Evolutionary conservation across 2,888 invertebrate species (phyloP).

Genomic region (Calephelis perditalis): DNA sequence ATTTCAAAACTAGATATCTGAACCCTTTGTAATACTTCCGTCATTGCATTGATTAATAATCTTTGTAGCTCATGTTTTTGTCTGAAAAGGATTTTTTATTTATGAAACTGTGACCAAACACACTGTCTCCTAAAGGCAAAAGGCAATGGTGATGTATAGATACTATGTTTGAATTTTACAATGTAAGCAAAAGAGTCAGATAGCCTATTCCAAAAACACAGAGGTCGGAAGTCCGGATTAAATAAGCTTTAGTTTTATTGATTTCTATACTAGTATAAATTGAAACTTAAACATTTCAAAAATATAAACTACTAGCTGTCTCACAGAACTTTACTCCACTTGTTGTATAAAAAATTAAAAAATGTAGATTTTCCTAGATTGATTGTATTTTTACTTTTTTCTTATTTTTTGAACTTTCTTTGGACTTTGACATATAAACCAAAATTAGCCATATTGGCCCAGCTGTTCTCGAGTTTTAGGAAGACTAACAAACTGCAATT

Average conservation of each 20-base stretch:
- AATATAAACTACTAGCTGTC: constrained; percentile 10
- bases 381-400: too few relatives aligned
- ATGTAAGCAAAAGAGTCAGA: too few relatives aligned
- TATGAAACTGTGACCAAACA: too few relatives aligned
- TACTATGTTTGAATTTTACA: too few relatives aligned
- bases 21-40: constrained; percentile 63
- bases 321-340: background rate
- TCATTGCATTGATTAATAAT: constrained; percentile 69
- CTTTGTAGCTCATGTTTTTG: constrained; percentile 67
- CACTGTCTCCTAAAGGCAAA: background rate
- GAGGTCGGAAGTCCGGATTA: background rate
- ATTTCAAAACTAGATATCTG: constrained; percentile 65
- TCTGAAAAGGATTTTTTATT: constrained; percentile 35
- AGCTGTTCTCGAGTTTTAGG: too few relatives aligned
- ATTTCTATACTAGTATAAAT: background rate
- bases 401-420: too few relatives aligned
- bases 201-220: too few relatives aligned
- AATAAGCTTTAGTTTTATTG: background rate
- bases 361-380: too few relatives aligned
- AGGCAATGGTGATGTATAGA: background rate
- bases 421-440: too few relatives aligned
- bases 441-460: too few relatives aligned
- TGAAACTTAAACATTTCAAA: constrained; percentile 9
- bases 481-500: too few relatives aligned
- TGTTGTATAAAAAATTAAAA: too few relatives aligned